Conservation (phyloP, 1,140 invertebrate species). For the Drosophila ironensis region DNA sequence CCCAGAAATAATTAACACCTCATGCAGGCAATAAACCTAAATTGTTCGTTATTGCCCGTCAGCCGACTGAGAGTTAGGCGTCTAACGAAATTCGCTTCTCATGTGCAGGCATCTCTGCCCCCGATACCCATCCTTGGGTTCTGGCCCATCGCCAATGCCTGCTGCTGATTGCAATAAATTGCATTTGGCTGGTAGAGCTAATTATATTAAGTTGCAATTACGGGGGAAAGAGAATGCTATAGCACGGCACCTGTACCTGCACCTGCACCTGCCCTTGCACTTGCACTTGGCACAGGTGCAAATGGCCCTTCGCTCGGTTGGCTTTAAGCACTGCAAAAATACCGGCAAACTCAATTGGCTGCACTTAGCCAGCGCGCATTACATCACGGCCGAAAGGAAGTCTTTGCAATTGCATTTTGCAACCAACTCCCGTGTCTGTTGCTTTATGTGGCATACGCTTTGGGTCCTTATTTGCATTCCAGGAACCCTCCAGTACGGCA, state of each 20-base stretch:
- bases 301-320: slow-evolving; percentile 7
- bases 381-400: not conserved
- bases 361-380: slow-evolving; percentile 58
- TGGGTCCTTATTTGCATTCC: slow-evolving; percentile 19
- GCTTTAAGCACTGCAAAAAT: slow-evolving; percentile 36
- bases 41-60: slow-evolving; percentile 25
- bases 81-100: slow-evolving; percentile 17
- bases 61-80: not conserved
- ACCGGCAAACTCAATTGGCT: slow-evolving; percentile 64
- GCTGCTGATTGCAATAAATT: slow-evolving; percentile 66
- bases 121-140: too few relatives aligned
- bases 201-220: slow-evolving; percentile 76
- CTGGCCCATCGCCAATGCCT: too few relatives aligned
- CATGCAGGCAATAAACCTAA: not conserved
- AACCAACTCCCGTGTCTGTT: slow-evolving; percentile 6
- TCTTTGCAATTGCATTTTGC: slow-evolving; percentile 5
- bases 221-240: not conserved
- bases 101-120: too few relatives aligned
- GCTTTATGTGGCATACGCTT: slow-evolving; percentile 31
- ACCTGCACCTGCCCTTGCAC: too few relatives aligned
- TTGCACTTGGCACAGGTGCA: slow-evolving; percentile 26
- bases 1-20: slow-evolving; percentile 30
- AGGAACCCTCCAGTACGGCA: not conserved
- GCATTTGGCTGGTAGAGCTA: slow-evolving; percentile 56
- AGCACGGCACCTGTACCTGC: too few relatives aligned